These are phyloP conservation scores for Andrena hattorfiana DNA, from an alignment of 2,888 invertebrate species.

Conservation along the genomic window DNA sequence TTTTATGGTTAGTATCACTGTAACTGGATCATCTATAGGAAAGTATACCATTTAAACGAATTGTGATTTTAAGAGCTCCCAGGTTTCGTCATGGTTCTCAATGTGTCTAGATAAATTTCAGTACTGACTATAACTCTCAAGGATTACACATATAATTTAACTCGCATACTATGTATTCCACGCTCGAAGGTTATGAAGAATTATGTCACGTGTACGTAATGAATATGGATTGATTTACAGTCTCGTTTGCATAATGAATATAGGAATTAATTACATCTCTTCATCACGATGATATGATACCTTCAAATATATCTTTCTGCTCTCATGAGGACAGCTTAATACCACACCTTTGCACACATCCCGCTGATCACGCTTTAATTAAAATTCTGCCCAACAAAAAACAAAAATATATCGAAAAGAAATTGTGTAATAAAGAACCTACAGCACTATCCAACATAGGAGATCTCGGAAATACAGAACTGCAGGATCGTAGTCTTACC, in stretches of 20 bases:
- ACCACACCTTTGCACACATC: neutral
- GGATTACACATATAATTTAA: slow-evolving; percentile 21
- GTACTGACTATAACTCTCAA: neutral
- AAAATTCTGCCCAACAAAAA: neutral
- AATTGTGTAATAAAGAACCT: neutral
- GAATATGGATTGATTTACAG: slow-evolving; percentile 23
- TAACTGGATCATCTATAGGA: neutral
- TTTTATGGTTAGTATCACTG: too few relatives aligned
- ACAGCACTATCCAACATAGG: too few relatives aligned
- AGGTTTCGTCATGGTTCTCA: neutral
- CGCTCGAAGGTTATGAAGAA: slow-evolving; percentile 33
- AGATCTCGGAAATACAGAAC: too few relatives aligned
- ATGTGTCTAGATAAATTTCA: neutral
- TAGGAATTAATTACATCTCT: slow-evolving; percentile 6
- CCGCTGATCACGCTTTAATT: neutral
- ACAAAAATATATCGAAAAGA: neutral
- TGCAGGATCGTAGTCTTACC: neutral
- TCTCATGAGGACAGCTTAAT: neutral
- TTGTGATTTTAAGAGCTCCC: neutral
- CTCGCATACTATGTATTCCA: neutral
- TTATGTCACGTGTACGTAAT: slow-evolving; percentile 1
- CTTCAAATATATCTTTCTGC: neutral
- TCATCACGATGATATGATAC: neutral
- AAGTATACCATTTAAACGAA: neutral
- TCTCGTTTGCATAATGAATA: slow-evolving; percentile 17